Conservation (phyloP, 2,113 vertebrate species). For the Tachysurus fulvidraco region DNA sequence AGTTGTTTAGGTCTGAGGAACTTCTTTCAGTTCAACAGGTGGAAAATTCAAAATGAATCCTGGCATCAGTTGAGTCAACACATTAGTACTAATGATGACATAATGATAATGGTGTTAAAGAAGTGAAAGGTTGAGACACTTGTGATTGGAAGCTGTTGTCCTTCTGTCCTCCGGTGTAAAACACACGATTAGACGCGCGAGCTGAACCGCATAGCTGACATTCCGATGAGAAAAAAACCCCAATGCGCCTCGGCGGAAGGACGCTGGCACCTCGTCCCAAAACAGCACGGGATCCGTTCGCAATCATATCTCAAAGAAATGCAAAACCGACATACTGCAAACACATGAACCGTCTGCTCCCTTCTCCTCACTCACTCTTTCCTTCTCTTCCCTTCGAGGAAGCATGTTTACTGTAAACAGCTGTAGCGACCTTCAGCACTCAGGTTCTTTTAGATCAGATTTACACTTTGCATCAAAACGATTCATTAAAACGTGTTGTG, state of each 20-base stretch:
- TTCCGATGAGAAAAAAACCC: slow-evolving; percentile 50
- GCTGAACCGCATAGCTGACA: slow-evolving; percentile 58
- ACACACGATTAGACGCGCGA: slow-evolving; percentile 44
- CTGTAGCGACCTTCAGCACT: slow-evolving; percentile 1
- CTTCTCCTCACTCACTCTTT: neutral
- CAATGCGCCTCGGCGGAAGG: slow-evolving; percentile 55
- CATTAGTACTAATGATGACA: neutral
- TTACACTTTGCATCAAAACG: neutral
- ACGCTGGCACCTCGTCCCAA: slow-evolving; percentile 59
- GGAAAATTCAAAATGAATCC: neutral
- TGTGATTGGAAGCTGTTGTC: slow-evolving; percentile 27
- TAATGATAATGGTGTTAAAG: neutral
- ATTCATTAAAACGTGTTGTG: neutral
- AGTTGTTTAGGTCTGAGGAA: neutral
- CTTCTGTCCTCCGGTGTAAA: slow-evolving; percentile 41
- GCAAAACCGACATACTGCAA: slow-evolving; percentile 62
- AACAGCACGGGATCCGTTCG: slow-evolving; percentile 63
- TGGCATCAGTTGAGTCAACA: neutral
- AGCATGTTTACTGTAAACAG: neutral
- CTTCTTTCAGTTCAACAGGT: slow-evolving; percentile 38
- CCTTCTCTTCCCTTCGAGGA: neutral
- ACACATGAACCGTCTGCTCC: slow-evolving; percentile 54
- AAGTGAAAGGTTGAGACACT: neutral
- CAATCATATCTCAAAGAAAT: slow-evolving; percentile 59
- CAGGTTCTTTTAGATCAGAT: neutral